Evolutionary conservation across 1,140 invertebrate genomes (phyloP), one percentile per base, ranked within the genome.

Genomic region (Megathymus violae): DNA sequence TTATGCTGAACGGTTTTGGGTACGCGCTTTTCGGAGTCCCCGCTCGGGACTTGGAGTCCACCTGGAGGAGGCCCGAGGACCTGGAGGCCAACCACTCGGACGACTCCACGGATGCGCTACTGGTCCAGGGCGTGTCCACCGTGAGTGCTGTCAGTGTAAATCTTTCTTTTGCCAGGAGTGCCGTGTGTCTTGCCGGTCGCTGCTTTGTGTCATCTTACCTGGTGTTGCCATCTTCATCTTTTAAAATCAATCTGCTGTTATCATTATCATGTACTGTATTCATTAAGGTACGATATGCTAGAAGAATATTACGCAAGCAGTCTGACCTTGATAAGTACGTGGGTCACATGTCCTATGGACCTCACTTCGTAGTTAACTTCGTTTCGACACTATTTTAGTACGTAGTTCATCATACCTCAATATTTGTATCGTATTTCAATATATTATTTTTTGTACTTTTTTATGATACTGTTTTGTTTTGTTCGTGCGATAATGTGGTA

Each of bases 1-100:
- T 96, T 56, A 93, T 96, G 75, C 86, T 96, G 62, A 96, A 96
- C 80, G 95, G 95, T 13, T 95, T 95, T 77, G 95, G 95, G 2
- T 96, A 96, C 78, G 94, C 94, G 4, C 69, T 96, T 7, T 96
- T 96, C 79, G 95, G 95, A 0, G 94, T 96, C 5, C 95, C 95
- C 4, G 93, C 94, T 0, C 89, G 94, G 36, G 95, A 95, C 80
- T 84, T 96, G 46, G 94, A 95, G 74, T 94, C 93, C 15, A 95
- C 94, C 0, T 96, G 95, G 95, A 91, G 92, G 51, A 92, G 93
- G 76, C 94, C 93, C 9, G 93, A 94, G 46, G 92, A 93, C 40
- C 91, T 93, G 52, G 92, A 93, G 58, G 93, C 92, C 7, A 91
- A 89, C 64, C 91, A 92, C 17, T 85, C 81, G 1, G 88, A 91